phyloP scores from a whole-genome alignment of 1,140 invertebrate genomes.

The Polypedilum pembai region DNA sequence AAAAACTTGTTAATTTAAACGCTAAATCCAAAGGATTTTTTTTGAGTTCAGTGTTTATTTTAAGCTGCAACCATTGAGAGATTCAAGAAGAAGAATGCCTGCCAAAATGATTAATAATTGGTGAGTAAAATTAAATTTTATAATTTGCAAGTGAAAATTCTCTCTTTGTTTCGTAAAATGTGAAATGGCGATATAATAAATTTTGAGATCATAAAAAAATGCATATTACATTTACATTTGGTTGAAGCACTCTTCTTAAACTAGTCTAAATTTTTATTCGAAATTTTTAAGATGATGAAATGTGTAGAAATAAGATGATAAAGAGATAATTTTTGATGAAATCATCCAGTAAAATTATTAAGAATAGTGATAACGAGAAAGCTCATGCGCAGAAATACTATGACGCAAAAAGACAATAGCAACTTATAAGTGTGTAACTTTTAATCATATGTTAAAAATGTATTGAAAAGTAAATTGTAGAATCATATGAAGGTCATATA shows the following conservation, averaged over 20 bases:
- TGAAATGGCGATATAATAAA: not conserved
- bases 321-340: too few species aligned
- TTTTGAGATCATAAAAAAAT: too few species aligned
- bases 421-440: not conserved
- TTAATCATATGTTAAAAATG: not conserved
- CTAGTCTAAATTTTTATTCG: too few species aligned
- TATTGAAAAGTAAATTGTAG: not conserved
- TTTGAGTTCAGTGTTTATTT: constrained; percentile 26
- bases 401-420: constrained; percentile 2
- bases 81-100: constrained; percentile 6
- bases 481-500: not conserved
- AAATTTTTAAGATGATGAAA: too few species aligned
- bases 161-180: constrained; percentile 11
- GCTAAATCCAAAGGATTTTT: not conserved
- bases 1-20: not conserved
- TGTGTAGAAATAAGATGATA: too few species aligned
- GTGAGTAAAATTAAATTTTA: constrained; percentile 7
- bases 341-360: too few species aligned
- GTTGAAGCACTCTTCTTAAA: too few species aligned
- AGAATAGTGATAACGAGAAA: not conserved
- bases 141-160: not conserved
- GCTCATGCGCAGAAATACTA: not conserved
- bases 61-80: constrained; percentile 25
- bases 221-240: too few species aligned
- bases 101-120: constrained; percentile 26